These are phyloP conservation scores for Drosophila mojavensis DNA, from an alignment of 1,140 invertebrate species.

Conservation along the genomic window DNA sequence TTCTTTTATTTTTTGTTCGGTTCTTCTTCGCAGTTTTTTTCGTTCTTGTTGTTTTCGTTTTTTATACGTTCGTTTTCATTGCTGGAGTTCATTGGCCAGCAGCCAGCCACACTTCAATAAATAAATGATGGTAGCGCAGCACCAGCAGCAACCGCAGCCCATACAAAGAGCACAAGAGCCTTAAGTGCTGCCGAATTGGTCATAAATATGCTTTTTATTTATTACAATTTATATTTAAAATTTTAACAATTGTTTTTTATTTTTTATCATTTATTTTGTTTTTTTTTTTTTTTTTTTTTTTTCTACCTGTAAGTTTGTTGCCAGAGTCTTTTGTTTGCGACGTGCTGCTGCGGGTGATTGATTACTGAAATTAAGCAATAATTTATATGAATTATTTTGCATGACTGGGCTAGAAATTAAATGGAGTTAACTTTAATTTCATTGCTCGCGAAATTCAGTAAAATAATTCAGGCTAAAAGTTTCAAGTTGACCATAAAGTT, in stretches of 20 bases:
- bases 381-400: slow-evolving; percentile 74
- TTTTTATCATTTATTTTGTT: background rate
- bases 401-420: slow-evolving; percentile 60
- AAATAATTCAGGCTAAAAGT: background rate
- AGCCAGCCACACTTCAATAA: slow-evolving; percentile 61
- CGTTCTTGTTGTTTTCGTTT: slow-evolving; percentile 79
- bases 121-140: slow-evolving; percentile 59
- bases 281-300: background rate
- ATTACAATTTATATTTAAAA: slow-evolving; percentile 44
- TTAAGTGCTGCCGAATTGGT: slow-evolving; percentile 25
- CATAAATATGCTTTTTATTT: slow-evolving; percentile 55
- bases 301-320: slow-evolving; percentile 63
- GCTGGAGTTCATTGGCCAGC: slow-evolving; percentile 77
- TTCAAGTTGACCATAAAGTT: slow-evolving; percentile 21
- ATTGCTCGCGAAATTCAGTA: background rate
- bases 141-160: slow-evolving; percentile 1
- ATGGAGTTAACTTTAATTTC: slow-evolving; percentile 52
- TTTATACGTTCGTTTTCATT: slow-evolving; percentile 82
- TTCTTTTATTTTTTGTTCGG: slow-evolving; percentile 54
- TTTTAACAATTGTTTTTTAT: slow-evolving; percentile 29
- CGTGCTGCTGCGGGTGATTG: slow-evolving; percentile 56
- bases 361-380: slow-evolving; percentile 70
- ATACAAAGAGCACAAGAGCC: slow-evolving; percentile 24
- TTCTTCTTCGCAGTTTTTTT: slow-evolving; percentile 58
- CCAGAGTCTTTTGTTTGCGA: slow-evolving; percentile 71